These are phyloP conservation scores for Chironomus tentans DNA, from an alignment of 2,888 invertebrate species.

Conservation along the genomic window DNA sequence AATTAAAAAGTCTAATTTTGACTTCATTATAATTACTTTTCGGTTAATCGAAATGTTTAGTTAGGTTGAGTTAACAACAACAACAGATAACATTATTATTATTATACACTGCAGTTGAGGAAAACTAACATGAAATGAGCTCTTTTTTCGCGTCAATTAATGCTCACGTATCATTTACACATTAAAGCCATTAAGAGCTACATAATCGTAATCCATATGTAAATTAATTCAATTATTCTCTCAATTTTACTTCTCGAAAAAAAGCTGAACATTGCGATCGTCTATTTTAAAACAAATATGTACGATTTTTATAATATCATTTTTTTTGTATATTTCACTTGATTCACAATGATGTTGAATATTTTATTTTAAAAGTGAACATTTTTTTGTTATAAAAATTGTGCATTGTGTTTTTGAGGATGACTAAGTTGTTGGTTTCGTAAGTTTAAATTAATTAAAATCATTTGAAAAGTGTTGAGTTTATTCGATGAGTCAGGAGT, in stretches of 20 bases:
- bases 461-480: no score
- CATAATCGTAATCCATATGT: conserved; percentile 21
- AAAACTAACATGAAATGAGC: conserved; percentile 6
- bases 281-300: conserved; percentile 15
- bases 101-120: not conserved
- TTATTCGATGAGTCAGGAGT: no score
- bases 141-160: conserved; percentile 3
- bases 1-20: not conserved
- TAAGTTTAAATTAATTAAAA: no score
- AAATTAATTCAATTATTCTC: conserved; percentile 26
- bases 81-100: not conserved
- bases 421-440: no score
- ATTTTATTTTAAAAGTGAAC: not conserved
- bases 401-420: no score
- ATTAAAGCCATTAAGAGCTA: conserved; percentile 24
- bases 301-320: not conserved
- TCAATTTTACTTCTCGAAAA: not conserved
- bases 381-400: no score
- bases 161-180: conserved; percentile 24
- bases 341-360: not conserved
- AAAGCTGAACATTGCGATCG: not conserved
- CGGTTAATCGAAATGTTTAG: no score
- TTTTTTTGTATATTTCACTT: not conserved
- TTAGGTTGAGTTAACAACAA: not conserved
- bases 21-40: no score